Conservation (phyloP, 2,113 vertebrate genomes). For the Melospiza georgiana region DNA sequence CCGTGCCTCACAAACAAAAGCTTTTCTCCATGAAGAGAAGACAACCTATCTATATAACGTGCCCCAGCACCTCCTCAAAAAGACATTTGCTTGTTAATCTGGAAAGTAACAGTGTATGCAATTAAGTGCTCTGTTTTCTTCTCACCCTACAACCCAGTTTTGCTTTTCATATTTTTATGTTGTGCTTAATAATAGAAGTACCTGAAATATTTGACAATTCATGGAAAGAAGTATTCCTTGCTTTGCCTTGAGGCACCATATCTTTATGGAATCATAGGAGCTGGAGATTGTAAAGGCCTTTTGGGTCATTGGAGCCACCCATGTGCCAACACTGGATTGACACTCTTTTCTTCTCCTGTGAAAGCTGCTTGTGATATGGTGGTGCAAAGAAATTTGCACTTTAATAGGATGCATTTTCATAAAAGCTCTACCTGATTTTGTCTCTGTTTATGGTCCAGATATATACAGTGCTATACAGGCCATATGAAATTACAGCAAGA, state of each 20-base stretch:
- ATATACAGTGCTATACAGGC: background rate
- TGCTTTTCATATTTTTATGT: background rate
- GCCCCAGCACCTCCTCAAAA: background rate
- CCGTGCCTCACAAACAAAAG: background rate
- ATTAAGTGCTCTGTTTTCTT: background rate
- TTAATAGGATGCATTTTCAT: constrained; percentile 44
- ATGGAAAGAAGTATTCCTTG: background rate
- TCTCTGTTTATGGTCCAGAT: constrained; percentile 37
- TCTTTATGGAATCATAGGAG: constrained; percentile 15
- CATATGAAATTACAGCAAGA: constrained; percentile 37
- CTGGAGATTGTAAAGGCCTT: background rate
- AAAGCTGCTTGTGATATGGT: constrained; percentile 9
- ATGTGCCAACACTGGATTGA: fast-evolving
- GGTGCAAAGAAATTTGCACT: constrained; percentile 57
- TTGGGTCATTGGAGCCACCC: background rate
- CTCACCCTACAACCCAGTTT: background rate
- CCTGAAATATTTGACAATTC: background rate
- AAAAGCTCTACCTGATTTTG: constrained; percentile 46
- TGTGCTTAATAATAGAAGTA: background rate
- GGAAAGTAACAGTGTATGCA: background rate
- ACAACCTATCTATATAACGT: background rate
- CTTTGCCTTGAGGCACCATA: background rate
- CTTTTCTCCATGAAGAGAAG: background rate
- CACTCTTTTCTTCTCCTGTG: constrained; percentile 15
- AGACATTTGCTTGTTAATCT: background rate